A percentile compares a stretch with the other conserved stretches of the same genome.
Evolutionary conservation across 2,113 vertebrate genomes (phyloP).

Genomic region (Engraulis encrasicolus): DNA sequence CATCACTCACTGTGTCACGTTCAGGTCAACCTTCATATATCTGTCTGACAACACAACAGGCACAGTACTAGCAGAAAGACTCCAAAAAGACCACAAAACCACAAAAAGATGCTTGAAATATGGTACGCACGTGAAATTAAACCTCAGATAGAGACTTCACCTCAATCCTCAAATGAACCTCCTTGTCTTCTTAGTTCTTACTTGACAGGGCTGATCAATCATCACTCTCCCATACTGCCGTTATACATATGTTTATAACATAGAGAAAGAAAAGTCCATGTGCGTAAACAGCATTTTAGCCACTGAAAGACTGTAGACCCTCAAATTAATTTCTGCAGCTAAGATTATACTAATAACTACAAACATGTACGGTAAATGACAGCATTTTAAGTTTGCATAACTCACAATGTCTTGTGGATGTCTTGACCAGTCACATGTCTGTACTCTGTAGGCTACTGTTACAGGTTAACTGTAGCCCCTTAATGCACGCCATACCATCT

Average conservation of each 20-base stretch:
- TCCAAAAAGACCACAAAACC: not conserved
- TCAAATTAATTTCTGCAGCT: not conserved
- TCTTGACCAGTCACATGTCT: no score
- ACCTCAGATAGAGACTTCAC: not conserved
- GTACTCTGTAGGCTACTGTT: no score
- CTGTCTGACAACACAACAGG: not conserved
- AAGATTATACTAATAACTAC: not conserved
- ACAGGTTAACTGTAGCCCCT: no score
- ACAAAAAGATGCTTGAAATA: not conserved
- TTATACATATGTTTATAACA: no score
- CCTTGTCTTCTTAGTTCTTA: not conserved
- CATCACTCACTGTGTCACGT: not conserved
- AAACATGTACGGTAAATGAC: no score
- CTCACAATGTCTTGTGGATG: no score
- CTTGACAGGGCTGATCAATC: not conserved
- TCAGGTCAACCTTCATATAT: slow-evolving; percentile 12
- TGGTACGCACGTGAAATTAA: not conserved
- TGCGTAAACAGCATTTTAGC: not conserved
- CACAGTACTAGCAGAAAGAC: not conserved
- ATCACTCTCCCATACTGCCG: not conserved
- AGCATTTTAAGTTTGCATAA: no score
- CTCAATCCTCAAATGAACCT: not conserved
- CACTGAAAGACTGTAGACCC: not conserved
- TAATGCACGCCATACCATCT: no score
- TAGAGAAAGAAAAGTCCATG: no score